A percentile compares a stretch with the other conserved stretches of the same genome.
Conservation (phyloP, 2,113 vertebrate species). For the Mohoua ochrocephala region DNA sequence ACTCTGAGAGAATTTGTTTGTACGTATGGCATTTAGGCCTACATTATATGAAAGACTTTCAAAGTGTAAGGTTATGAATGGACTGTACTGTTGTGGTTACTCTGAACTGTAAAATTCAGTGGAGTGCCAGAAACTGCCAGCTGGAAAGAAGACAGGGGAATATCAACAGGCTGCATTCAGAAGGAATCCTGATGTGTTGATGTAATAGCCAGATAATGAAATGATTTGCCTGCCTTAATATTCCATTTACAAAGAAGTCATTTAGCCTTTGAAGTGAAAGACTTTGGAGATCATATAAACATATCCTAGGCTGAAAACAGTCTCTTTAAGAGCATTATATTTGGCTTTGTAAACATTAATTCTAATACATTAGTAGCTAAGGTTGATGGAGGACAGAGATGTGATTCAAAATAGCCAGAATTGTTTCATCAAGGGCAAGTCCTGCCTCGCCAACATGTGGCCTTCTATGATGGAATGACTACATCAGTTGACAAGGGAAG, state of each 20-base stretch:
- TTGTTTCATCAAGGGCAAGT: background rate
- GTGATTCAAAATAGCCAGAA: background rate
- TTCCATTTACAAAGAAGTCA: slow-evolving; percentile 65
- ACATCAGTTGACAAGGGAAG: background rate
- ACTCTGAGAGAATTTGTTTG: slow-evolving; percentile 46
- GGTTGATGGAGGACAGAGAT: background rate
- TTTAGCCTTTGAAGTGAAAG: slow-evolving; percentile 72
- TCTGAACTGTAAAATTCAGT: slow-evolving; percentile 58
- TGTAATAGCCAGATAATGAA: slow-evolving; percentile 71
- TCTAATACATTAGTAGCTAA: background rate
- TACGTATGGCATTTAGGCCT: slow-evolving; percentile 53
- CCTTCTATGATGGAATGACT: background rate
- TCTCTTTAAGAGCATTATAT: slow-evolving; percentile 34
- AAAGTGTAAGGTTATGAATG: slow-evolving; percentile 66
- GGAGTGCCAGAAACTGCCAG: slow-evolving; percentile 41
- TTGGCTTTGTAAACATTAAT: slow-evolving; percentile 55
- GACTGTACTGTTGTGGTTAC: slow-evolving; percentile 59
- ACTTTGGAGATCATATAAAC: slow-evolving; percentile 73
- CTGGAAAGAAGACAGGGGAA: slow-evolving; percentile 50
- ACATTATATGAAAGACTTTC: slow-evolving; percentile 54
- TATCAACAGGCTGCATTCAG: slow-evolving; percentile 73
- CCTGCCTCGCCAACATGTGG: fast-evolving
- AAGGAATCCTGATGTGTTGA: slow-evolving; percentile 69
- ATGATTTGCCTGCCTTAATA: slow-evolving; percentile 63
- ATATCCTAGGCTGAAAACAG: slow-evolving; percentile 55